Evolutionary conservation across 1,140 invertebrate genomes (phyloP).

Genomic region (Zaprionus taronus): DNA sequence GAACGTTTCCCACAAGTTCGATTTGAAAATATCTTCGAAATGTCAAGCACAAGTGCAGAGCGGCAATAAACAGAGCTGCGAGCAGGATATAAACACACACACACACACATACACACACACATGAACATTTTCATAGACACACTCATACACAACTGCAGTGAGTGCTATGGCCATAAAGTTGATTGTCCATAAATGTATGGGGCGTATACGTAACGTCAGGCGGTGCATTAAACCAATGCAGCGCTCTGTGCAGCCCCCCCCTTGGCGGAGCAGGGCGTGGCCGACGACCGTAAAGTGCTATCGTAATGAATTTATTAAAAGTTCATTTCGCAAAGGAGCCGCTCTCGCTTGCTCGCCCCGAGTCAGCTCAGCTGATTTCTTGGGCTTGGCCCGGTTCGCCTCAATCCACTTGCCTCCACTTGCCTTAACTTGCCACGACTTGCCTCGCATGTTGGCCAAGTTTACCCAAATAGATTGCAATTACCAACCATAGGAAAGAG

Average conservation of each 20-base stretch:
- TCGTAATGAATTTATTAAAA: conserved; percentile 80
- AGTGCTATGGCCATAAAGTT: conserved; percentile 58
- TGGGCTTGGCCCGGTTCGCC: conserved; percentile 37
- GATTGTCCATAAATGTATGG: conserved; percentile 80
- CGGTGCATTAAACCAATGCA: conserved; percentile 70
- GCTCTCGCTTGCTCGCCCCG: conserved; percentile 22
- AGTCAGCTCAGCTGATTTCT: conserved; percentile 50
- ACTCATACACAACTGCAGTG: background rate
- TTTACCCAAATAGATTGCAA: conserved; percentile 71
- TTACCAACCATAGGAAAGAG: conserved; percentile 32
- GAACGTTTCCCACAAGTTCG: conserved; percentile 47
- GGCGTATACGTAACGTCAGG: conserved; percentile 78
- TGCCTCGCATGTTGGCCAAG: conserved; percentile 74
- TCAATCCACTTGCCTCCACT: conserved; percentile 20
- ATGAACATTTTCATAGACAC: conserved; percentile 3
- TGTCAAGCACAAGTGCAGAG: conserved; percentile 74
- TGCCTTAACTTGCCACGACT: conserved; percentile 23
- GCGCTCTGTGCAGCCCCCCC: conserved; percentile 22
- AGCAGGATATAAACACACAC: background rate
- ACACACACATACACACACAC: conserved; percentile 19
- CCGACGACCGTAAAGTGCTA: conserved; percentile 55
- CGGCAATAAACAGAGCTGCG: conserved; percentile 64
- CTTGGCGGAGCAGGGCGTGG: conserved; percentile 12
- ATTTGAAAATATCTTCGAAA: conserved; percentile 76
- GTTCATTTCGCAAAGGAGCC: conserved; percentile 49